Percentiles rank a stretch among this genome's conserved stretches.
These are phyloP conservation scores for Ramphastos sulfuratus DNA, from an alignment of 2,113 vertebrate genomes.

Conservation along the genomic window DNA sequence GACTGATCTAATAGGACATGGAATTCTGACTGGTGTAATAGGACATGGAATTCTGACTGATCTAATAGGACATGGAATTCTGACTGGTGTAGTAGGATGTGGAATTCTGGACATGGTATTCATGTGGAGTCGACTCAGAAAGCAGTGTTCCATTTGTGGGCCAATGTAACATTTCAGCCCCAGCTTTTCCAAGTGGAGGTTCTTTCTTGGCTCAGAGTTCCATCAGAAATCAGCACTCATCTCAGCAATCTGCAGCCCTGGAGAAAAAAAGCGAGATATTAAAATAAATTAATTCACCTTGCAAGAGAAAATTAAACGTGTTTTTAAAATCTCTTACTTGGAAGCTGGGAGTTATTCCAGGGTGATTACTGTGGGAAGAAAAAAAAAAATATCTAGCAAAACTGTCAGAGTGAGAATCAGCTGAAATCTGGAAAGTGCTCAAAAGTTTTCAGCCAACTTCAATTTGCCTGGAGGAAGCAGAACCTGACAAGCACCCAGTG, in stretches of 20 bases:
- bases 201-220: neutral
- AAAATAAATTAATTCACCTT: conserved; percentile 33
- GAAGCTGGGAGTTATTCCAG: conserved; percentile 42
- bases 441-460: conserved; percentile 48
- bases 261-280: conserved; percentile 10
- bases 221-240: neutral
- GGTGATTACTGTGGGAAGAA: conserved; percentile 20
- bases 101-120: neutral
- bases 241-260: neutral
- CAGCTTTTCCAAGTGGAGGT: neutral
- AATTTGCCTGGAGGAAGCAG: conserved; percentile 33
- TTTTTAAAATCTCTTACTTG: conserved; percentile 33
- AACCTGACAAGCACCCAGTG: neutral
- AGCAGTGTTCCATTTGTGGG: neutral
- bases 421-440: conserved; percentile 51
- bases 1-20: neutral
- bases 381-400: conserved; percentile 18
- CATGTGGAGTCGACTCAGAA: neutral
- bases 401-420: conserved; percentile 27
- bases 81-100: neutral
- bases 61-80: no score
- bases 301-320: conserved; percentile 13
- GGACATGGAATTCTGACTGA: no score
- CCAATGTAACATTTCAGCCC: neutral
- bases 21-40: neutral